Percentiles rank a stretch among this genome's conserved stretches.
These are phyloP conservation scores for Myotis lucifugus DNA, from an alignment of 2,113 vertebrate genomes.

Conservation along the genomic window DNA sequence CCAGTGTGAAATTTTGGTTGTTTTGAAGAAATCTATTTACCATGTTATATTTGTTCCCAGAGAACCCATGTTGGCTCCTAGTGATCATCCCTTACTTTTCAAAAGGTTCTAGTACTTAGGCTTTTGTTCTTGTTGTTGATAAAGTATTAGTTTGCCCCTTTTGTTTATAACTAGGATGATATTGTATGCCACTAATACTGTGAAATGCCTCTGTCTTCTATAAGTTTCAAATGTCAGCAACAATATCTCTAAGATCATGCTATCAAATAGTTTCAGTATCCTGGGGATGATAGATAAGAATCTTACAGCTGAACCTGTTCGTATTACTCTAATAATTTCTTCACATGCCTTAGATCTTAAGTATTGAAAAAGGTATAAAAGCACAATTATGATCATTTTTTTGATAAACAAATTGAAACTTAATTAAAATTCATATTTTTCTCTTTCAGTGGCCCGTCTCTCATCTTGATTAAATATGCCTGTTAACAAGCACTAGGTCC, in stretches of 20 bases:
- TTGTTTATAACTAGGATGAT: neutral
- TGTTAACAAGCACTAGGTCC: neutral
- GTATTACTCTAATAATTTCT: neutral
- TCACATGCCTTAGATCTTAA: neutral
- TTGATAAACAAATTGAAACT: constrained; percentile 44
- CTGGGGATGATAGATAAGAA: neutral
- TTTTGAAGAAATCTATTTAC: constrained; percentile 16
- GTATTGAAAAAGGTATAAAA: neutral
- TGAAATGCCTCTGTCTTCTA: neutral
- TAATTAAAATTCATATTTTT: constrained; percentile 29
- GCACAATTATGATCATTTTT: constrained; percentile 25
- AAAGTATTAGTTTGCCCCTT: neutral
- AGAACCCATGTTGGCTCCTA: neutral
- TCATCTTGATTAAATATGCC: neutral
- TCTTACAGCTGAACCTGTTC: neutral
- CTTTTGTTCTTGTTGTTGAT: neutral
- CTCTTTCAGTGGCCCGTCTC: neutral
- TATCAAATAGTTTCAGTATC: neutral
- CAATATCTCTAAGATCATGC: neutral
- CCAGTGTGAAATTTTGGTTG: neutral
- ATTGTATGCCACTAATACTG: neutral
- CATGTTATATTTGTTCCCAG: neutral
- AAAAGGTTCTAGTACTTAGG: neutral
- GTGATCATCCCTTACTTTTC: neutral
- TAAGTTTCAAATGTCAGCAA: neutral